Evolutionary conservation across 2,113 vertebrate genomes (phyloP), one percentile per base, ranked within the genome.

Genomic region (Brienomyrus longianalis): DNA sequence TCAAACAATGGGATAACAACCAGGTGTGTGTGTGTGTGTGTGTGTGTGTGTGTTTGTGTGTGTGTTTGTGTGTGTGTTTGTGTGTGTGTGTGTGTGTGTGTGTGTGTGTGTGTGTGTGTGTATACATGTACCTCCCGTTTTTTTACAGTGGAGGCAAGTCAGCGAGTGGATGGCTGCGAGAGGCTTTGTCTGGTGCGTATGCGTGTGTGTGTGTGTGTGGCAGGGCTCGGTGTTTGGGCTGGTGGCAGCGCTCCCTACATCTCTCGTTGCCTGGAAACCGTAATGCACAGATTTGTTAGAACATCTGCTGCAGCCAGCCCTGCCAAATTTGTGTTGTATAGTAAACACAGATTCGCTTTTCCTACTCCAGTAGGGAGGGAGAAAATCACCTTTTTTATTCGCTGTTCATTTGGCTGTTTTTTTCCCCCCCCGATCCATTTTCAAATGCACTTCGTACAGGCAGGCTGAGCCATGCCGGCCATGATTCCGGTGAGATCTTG

Each of bases 271-370:
- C 83, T 88, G 83, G 90, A 88, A 90, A 90, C 90, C 45, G 52
- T 86, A 90, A 88, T 89, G 90, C 90, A 86, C 80, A 88, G 90
- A 89, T 80, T 86, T 89, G 87, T 47, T 56, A 50, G 87, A 90
- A 90, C 90, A 90, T 90, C 90, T 90, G 90, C 80, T 35, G 59
- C 83, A 52, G 27, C 87, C 54, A 89, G 54, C 47, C 52, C 56
- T 86, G 90, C 90, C 90, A 90, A 90, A 90, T 90, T 85, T 85
- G 88, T 35, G n/a, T 54, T 88, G 86, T 88, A 90, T 88, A 90
- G 85, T 85, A 88, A 89, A 88, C 90, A 90, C 47, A 52, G 88
- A 84, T 84, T 21, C 77, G 27, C 54, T 35, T 66, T 89, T 80
- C 52, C 88, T 88, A 56, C 59, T 50, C 48, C 90, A 87, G 88